Evolutionary conservation across 2,113 vertebrate genomes (phyloP), one percentile per base, ranked within the genome.

Genomic region (Hypanus sabinus): DNA sequence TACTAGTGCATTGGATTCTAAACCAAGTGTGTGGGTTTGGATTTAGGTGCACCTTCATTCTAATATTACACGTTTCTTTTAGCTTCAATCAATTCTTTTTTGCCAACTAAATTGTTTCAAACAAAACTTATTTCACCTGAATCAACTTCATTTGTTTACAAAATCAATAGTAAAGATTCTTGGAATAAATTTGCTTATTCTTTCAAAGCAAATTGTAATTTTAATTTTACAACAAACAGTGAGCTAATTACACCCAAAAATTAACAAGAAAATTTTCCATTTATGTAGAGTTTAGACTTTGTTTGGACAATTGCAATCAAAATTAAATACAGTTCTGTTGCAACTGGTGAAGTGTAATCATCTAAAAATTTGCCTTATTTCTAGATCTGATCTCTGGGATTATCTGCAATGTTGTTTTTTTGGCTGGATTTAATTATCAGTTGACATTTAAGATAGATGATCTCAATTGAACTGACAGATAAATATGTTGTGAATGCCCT

Each of bases 401-500:
- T 46, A 57, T 36, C 62, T 93, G 93, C 36, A 60, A 60, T 68
- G 75, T 55, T 94, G 36, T 62, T 94, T 94, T n/a, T 55, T 94
- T 94, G 80, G 14, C 14, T 90, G 60, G 57, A 94, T 92, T 94
- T 73, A 94, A 88, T 8, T 38, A 77, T 68, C 18, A 0, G 70
- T 24, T 94, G 57, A 94, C 33, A 46, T 79, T 94, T 94, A 94
- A 79, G 36, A 94, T 38, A 94, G 95, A 93, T 36, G 24, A 20
- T 93, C 77, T 94, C 77, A 91, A 94, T 12, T 94, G 76, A 94
- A 94, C 24, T 90, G 93, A 71, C 46, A 73, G 94, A 95, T 94
- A 73, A 83, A 18, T 95, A 94, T 94, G 71, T 46, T 92, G 24
- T 36, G 62, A 95, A 94, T 92, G 80, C 87, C 87, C 94, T 95